These are phyloP conservation scores for Scatophagus argus DNA, from an alignment of 2,113 vertebrate species.

Conservation along the genomic window DNA sequence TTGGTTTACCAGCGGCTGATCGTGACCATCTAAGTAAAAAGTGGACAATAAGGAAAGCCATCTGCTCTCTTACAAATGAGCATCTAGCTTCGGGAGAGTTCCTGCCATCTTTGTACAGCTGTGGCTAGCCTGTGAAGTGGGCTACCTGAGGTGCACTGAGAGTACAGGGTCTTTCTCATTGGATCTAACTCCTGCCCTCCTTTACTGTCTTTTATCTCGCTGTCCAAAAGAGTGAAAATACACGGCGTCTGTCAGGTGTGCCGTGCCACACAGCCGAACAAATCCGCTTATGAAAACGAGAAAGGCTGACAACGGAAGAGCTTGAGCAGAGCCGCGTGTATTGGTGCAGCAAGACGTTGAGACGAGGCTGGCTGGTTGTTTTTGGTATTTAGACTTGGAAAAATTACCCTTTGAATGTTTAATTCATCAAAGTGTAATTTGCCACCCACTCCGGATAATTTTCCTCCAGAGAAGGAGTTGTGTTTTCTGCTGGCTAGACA, in stretches of 20 bases:
- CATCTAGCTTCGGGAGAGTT: neutral
- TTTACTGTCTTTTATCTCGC: conserved; percentile 32
- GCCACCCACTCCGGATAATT: conserved; percentile 27
- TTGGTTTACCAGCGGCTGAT: conserved; percentile 28
- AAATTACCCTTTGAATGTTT: conserved; percentile 20
- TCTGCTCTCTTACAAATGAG: conserved; percentile 23
- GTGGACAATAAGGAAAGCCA: conserved; percentile 29
- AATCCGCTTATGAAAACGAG: conserved; percentile 40
- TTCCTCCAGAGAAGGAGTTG: conserved; percentile 25
- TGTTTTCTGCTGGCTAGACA: conserved; percentile 16
- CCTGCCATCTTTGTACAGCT: conserved; percentile 22
- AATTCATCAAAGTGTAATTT: conserved; percentile 42
- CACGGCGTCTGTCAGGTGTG: conserved; percentile 34
- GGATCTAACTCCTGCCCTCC: conserved; percentile 27
- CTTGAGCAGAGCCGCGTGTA: conserved; percentile 16
- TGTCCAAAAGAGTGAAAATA: conserved; percentile 24
- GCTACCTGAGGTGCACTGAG: conserved; percentile 37
- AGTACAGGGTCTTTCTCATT: conserved; percentile 22
- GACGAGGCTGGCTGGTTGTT: conserved; percentile 6
- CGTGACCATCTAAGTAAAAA: conserved; percentile 26
- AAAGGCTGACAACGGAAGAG: conserved; percentile 15
- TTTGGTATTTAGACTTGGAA: conserved; percentile 35
- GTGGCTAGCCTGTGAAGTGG: conserved; percentile 39
- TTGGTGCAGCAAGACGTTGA: conserved; percentile 17
- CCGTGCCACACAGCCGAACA: conserved; percentile 21